Evolutionary conservation across 2,888 invertebrate genomes (phyloP), one percentile per base, ranked within the genome.

Genomic region (Hyposoter dolosus): DNA sequence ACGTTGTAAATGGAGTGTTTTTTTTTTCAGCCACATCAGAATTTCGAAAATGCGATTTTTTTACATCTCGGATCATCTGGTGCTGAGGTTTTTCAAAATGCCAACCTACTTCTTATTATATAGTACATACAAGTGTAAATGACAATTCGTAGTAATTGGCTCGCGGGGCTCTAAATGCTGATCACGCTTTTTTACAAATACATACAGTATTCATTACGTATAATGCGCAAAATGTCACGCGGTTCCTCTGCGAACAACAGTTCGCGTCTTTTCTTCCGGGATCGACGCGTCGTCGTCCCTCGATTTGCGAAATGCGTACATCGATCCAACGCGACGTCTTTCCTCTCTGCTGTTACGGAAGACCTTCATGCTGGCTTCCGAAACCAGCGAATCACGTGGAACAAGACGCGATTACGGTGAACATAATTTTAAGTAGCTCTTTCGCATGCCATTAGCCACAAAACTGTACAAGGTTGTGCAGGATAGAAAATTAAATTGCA

Each of bases 261-360:
- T 85, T 79, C 81, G 71, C 66, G 72, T 45, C 72, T 72, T 66
- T 63, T 63, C 78, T 85, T 85, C 82, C 85, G 85, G 82, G 74
- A 72, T 66, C 40, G 56, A 56, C 74, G 17, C 74, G 17, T 66
- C 69, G 32, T 40, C 43, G 63, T 68, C 78, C 72, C 66, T 74
- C 80, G 77, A 45, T 77, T 72, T 72, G 82, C 68, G 74, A 84
- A 74, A 74, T 77, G 63, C 80, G 76, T 63, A 56, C 40, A 45
- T n/a, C 60, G 32, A 65, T 32, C 60, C 28, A 72, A 23, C 60
- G 47, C 45, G 35, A 9, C 40, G 50, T 72, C 17, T 66, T 56
- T 72, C 53, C 53, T 71, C 72, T 72, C 47, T 71, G 45, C 47
- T 71, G 45, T 71, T 56, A 32, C 28, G 75, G 82, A 66, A 66